Evolutionary conservation across 2,797 vertebrate species (phyloP), one percentile per base, ranked within the genome.

Genomic region (Iguana delicatissima): DNA sequence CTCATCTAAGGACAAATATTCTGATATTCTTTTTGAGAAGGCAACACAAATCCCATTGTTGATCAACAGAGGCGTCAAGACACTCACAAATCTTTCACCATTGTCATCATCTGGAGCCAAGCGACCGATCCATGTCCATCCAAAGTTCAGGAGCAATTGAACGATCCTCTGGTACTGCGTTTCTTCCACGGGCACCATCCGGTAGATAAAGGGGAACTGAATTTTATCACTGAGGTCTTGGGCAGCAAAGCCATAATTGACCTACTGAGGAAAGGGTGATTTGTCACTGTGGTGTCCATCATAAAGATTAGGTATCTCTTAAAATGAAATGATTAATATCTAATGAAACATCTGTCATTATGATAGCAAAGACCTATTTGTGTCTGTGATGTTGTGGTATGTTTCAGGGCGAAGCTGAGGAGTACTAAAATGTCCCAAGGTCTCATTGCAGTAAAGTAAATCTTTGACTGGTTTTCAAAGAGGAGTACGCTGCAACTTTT

Each of bases 1-100:
- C 22, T 2, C 5, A 16, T 64, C 26, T 10, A 14, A 9, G 5
- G 0, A 0, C 14, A 67, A 14, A 14, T 0, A 38, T 46, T 42
- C 22, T 35, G 13, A 29, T 46, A 2, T 2, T 13, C 8, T 84
- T 67, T 46, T 18, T 2, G 64, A 69, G 42, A 84, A 84, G 64
- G 83, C 59, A 62, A 62, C 59, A 62, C 59, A 62, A 62, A 62
- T 62, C 20, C 20, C 59, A 62, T 62, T 62, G 18, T 22, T 22
- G 59, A 62, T 62, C 59, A 62, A 6, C 59, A 62, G 20, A 62
- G 59, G 20, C 59, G 24, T 62, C 20, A 62, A 62, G 20, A 62
- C 59, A 22, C 59, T 22, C 20, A 62, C 22, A 20, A 62, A 72
- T 29, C 59, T 62, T 62, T 62, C 59, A 6, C 59, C 59, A 22